These are phyloP conservation scores for Meandrina meandrites DNA, from an alignment of 92 coral and sea anemone genomes.

Conservation along the genomic window DNA sequence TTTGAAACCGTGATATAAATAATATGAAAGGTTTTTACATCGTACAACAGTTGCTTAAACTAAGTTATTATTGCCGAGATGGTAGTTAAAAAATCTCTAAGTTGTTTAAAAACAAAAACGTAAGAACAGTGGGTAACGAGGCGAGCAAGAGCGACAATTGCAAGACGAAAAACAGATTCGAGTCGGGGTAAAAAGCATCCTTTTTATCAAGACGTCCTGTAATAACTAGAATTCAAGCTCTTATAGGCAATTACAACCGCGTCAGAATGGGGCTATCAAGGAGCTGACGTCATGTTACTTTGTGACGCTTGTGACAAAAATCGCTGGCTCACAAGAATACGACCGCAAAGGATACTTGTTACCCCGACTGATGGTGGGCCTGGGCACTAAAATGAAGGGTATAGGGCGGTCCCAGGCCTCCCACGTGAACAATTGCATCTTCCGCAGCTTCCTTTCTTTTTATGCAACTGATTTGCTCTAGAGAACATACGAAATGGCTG, in stretches of 20 bases:
- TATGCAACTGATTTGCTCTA: background rate
- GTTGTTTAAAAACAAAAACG: constrained; percentile 6
- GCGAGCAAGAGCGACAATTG: background rate
- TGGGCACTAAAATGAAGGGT: background rate
- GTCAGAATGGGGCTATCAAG: background rate
- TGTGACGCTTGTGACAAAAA: background rate
- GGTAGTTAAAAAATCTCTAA: background rate
- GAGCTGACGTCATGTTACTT: background rate
- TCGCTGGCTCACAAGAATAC: background rate
- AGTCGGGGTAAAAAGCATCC: background rate
- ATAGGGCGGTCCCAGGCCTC: background rate
- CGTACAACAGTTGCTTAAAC: background rate
- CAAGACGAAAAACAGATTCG: background rate
- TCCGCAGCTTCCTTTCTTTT: too few relatives aligned
- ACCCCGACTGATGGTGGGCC: background rate
- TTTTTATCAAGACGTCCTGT: background rate
- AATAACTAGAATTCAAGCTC: background rate
- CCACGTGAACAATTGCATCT: too few relatives aligned
- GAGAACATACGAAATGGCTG: too few relatives aligned
- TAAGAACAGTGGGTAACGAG: background rate
- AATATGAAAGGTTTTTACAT: constrained; percentile 7
- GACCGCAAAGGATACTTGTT: background rate
- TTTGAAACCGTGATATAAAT: background rate
- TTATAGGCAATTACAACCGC: background rate
- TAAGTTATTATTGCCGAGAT: background rate